phyloP scores from a whole-genome alignment of 2,113 vertebrate genomes.

The Lophura nycthemera region DNA sequence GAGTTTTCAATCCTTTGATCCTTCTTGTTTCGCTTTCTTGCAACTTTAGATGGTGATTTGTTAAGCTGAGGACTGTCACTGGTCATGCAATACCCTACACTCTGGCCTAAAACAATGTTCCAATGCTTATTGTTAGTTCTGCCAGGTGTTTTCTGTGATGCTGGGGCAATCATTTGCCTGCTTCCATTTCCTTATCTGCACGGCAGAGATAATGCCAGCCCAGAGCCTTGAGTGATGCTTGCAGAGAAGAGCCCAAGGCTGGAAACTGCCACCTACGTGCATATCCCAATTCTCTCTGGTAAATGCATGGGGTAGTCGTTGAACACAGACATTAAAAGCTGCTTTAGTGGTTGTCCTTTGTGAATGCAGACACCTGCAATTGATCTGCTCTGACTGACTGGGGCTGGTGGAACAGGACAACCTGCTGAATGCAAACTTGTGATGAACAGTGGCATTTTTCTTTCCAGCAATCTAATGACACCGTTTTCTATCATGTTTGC shows the following conservation, averaged over 20 bases:
- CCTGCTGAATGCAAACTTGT: background rate
- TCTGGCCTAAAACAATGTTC: conserved; percentile 41
- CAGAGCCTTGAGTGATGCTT: background rate
- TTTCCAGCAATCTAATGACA: background rate
- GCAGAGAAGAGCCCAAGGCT: conserved; percentile 9
- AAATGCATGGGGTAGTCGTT: background rate
- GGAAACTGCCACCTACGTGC: conserved; percentile 36
- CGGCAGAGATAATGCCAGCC: conserved; percentile 41
- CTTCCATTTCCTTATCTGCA: conserved; percentile 47
- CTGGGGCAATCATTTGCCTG: conserved; percentile 6
- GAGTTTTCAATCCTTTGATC: background rate
- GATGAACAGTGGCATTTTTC: conserved; percentile 49
- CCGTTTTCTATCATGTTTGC: conserved; percentile 52
- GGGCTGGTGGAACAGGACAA: background rate
- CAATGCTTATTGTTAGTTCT: conserved; percentile 42
- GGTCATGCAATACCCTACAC: conserved; percentile 7
- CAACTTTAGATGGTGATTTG: background rate
- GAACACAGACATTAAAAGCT: background rate
- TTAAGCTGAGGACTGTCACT: background rate
- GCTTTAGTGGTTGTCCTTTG: background rate
- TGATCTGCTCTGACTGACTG: background rate
- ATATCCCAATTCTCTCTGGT: background rate
- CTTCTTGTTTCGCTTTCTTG: background rate
- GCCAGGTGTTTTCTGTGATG: background rate
- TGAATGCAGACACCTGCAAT: conserved; percentile 32